Evolutionary conservation across 2,888 invertebrate genomes (phyloP), one percentile per base, ranked within the genome.

Genomic region (Plemyria rubiginata): DNA sequence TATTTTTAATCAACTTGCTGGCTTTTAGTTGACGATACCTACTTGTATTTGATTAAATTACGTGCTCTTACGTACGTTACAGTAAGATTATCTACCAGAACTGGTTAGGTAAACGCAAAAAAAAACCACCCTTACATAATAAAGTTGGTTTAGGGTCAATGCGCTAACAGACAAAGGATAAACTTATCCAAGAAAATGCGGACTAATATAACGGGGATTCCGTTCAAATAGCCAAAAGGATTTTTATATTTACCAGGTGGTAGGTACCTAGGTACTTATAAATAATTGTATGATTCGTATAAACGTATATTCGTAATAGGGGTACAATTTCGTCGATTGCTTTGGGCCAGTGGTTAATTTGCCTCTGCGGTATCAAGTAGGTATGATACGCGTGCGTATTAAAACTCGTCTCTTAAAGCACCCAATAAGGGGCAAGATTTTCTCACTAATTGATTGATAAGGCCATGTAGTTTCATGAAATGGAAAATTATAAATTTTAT

Each of bases 251-350:
- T 38, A 41, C 49, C n/a, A n/a, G n/a, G n/a, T n/a, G n/a, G 15
- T 48, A 48, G 45, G 32, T 32, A n/a, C n/a, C n/a, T n/a, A n/a
- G 22, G 22, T 22, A 32, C 32, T 46, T 22, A n/a, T 28, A 54
- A 49, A 57, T 56, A 32, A 58, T 48, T 53, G 45, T 53, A 48
- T 40, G 46, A 52, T 38, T 36, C 28, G 15, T 48, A 13, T 51
- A 50, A 41, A 56, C 29, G 56, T 55, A 40, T 56, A 40, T 56
- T 50, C 32, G 16, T 57, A 57, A 57, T 45, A 58, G 38, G 4
- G 58, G 46, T 46, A 45, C 46, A 38, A 46, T 58, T 58, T 51
- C 45, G 22, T 2, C 22, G 22, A 50, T 45, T 43, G 57, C 51
- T 51, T 57, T 45, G 36, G 45, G 45, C 28, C 43, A 28, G 45